Base-by-base conservation (phyloP, 2,888 invertebrate species). In the Oligia strigilis region DNA sequence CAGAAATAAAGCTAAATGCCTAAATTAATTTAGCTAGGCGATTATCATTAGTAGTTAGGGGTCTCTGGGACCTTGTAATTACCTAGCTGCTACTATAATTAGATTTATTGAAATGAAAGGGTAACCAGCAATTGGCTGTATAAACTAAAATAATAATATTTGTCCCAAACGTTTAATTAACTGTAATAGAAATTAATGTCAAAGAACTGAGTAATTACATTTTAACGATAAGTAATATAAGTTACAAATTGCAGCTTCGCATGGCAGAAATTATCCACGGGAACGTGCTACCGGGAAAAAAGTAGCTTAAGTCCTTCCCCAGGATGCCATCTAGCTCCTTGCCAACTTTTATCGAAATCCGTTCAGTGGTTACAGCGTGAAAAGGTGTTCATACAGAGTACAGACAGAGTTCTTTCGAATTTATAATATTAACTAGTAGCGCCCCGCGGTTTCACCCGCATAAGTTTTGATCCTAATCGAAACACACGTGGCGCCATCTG, bases 11-110 rank as follows among this genome's bases (percentile, higher is more conserved):
- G 64, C 67, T 73, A 66, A 74, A 82, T n/a, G 29, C 43, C 72
- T 65, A 64, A 86, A 74, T 86, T 75, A 83, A 69, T 83, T 69
- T 72, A 58, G 72, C 67, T 65, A 36, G 29, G 58, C 72, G 72
- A 69, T 80, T 77, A 72, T 62, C 67, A 66, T 80, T 80, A 64
- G 69, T 55, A 65, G 75, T 72, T 77, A 64, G 58, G 49, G 49
- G 23, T 29, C 36, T 55, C 46, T 49, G 13, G 23, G 46, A n/a
- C 58, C 72, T 49, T 77, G 75, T 77, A 64, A 80, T 77, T 75
- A 77, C 55, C 46, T 67, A 67, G 79, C 72, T 72, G 29, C 72
- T 17, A 65, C 46, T 65, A 78, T 64, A 64, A 58, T 29, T 43
- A 71, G 67, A 73, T 60, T 72, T 36, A 66, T 67, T 67, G 13